Evolutionary conservation across 2,113 vertebrate genomes (phyloP), one percentile per base, ranked within the genome.

Genomic region (Dendropsophus ebraccatus): DNA sequence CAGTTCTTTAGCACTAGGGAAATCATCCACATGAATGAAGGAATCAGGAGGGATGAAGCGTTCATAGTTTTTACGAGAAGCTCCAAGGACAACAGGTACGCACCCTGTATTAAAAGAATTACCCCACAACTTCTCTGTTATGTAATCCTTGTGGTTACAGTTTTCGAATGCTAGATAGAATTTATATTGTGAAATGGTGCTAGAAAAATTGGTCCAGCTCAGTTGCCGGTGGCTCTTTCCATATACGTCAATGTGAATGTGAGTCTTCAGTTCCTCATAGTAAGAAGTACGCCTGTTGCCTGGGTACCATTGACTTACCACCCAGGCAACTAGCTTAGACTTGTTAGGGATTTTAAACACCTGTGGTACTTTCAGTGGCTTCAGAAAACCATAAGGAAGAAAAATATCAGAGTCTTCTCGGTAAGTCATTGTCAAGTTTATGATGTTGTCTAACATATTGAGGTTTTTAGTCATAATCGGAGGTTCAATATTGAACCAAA

Each of bases 161-260:
- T 94, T 94, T 88, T 94, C 94, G 69, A 94, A 93, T 12, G 94
- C 91, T 47, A 94, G 82, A 89, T 94, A 94, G 86, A 94, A 94
- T 5, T 87, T 67, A n/a, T 93, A 94, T 0, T 87, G 90, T 37
- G 81, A 75, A 35, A 88, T 41, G n/a, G 72, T 84, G 23, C 23
- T 23, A 16, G 54, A 45, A 77, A 81, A 80, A 37, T 80, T 25
- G 8, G 32, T 60, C 5, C 84, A 45, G 0, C 87, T 41, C 13
- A 94, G 87, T 0, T 87, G 81, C 21, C 45, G 90, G 1, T 65
- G 82, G 47, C n/a, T 89, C 58, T 6, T 81, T 19, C 94, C 94
- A 0, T 91, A 93, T 4, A 93, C 89, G 58, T 90, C 35, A 11
- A 94, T 88, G 19, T 91, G 88, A 35, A 94, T 85, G 11, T 88